phyloP scores from a whole-genome alignment of 2,113 vertebrate genomes.

The Meles meles region DNA sequence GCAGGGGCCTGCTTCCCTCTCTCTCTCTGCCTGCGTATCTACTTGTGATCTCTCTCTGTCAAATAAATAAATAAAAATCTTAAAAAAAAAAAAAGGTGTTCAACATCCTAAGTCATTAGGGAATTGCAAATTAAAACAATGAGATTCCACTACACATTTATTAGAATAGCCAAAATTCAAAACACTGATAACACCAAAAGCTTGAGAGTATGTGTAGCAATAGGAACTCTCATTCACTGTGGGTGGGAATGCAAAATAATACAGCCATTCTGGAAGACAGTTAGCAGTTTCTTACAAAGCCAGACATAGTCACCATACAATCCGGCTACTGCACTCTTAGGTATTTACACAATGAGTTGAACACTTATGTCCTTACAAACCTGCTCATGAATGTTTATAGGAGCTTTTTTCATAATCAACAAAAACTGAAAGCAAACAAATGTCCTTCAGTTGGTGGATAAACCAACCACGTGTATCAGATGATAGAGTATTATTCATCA shows the following conservation, averaged over 20 bases:
- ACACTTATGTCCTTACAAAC: neutral
- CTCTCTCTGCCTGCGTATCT: no score
- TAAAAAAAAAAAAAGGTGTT: neutral
- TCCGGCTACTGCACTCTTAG: neutral
- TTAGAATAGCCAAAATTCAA: neutral
- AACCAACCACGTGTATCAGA: neutral
- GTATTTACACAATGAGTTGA: neutral
- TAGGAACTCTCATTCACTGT: neutral
- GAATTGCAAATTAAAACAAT: neutral
- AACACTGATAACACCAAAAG: neutral
- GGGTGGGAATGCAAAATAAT: neutral
- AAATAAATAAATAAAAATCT: no score
- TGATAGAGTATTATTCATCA: neutral
- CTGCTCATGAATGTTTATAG: neutral
- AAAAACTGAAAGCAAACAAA: slow-evolving; percentile 1
- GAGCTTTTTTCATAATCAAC: neutral
- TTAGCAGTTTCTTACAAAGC: neutral
- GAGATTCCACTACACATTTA: neutral
- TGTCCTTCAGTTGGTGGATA: neutral
- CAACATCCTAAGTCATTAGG: neutral
- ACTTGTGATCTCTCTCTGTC: no score
- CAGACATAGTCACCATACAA: neutral
- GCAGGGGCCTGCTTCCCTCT: no score
- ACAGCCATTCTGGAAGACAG: neutral
- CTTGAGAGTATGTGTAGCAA: neutral